Evolutionary conservation across 2,113 vertebrate species (phyloP).

Genomic region (Neomonachus schauinslandi): DNA sequence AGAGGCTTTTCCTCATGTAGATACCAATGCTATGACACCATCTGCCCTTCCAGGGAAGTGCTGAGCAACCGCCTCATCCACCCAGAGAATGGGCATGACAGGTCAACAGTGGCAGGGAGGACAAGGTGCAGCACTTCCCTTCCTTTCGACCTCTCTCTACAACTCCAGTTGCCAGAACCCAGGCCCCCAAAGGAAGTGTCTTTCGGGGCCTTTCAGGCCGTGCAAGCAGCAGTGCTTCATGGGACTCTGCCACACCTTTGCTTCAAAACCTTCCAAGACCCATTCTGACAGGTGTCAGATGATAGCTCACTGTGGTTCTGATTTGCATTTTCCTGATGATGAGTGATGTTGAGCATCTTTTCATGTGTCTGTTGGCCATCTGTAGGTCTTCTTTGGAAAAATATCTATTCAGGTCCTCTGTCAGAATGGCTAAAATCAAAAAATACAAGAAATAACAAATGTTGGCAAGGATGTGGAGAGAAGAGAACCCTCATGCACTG

Average conservation of each 20-base stretch:
- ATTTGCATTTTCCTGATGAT: neutral
- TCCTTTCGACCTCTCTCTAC: neutral
- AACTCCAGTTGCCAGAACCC: neutral
- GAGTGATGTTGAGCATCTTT: neutral
- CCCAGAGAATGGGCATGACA: neutral
- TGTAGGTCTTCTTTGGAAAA: neutral
- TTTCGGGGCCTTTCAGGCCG: neutral
- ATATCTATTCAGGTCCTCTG: neutral
- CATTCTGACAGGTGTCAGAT: neutral
- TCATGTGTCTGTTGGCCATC: neutral
- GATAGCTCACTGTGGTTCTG: neutral
- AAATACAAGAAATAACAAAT: neutral
- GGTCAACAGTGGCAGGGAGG: neutral
- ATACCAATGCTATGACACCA: neutral
- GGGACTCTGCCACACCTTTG: neutral
- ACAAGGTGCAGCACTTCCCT: accelerated
- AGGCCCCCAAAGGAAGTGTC: neutral
- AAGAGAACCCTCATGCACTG: neutral
- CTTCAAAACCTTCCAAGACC: neutral
- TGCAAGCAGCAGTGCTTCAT: accelerated
- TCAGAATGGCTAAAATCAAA: neutral
- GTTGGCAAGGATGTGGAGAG: neutral
- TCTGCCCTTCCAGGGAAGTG: neutral
- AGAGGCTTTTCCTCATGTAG: neutral
- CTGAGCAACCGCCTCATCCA: neutral